A percentile compares a stretch with the other conserved stretches of the same genome.
Evolutionary conservation across 2,797 vertebrate species (phyloP).

Genomic region (Sorex maritimensis): DNA sequence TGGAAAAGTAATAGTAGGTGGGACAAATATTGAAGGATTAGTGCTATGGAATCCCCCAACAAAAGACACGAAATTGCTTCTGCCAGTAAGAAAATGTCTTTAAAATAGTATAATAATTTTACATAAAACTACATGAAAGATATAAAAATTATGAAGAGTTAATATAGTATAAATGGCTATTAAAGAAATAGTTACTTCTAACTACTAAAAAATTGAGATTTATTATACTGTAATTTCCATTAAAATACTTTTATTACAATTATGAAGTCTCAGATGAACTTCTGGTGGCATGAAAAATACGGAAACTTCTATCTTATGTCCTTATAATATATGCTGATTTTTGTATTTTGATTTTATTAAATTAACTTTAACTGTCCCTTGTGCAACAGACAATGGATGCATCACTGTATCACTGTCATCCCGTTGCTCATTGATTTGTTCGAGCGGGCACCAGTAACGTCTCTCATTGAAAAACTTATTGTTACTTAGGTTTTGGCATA

Average conservation of each 20-base stretch:
- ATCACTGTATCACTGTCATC: neutral
- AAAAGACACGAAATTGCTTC: too few species aligned
- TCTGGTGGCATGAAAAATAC: constrained; percentile 2
- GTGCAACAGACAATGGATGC: constrained; percentile 23
- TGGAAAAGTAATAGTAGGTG: too few species aligned
- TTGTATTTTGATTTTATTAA: neutral
- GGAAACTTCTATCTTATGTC: neutral
- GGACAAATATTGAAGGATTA: too few species aligned
- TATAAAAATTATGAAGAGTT: constrained; percentile 1
- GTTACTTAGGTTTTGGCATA: too few species aligned
- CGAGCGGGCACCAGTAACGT: too few species aligned
- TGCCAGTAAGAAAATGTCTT: too few species aligned
- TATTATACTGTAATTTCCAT: constrained; percentile 37
- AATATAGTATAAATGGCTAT: neutral
- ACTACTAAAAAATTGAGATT: neutral
- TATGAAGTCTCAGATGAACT: neutral
- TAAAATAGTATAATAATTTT: too few species aligned
- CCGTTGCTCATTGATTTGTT: too few species aligned
- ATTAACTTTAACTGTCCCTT: neutral
- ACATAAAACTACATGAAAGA: too few species aligned
- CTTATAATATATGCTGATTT: neutral
- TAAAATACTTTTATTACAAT: constrained; percentile 43
- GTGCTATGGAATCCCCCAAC: too few species aligned
- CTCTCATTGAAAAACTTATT: too few species aligned
- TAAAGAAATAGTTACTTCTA: constrained; percentile 49